Percentiles rank a stretch among this genome's conserved stretches.
phyloP scores from a whole-genome alignment of 53 echinoderm and acorn worm genomes.

The Glandiceps talaboti region DNA sequence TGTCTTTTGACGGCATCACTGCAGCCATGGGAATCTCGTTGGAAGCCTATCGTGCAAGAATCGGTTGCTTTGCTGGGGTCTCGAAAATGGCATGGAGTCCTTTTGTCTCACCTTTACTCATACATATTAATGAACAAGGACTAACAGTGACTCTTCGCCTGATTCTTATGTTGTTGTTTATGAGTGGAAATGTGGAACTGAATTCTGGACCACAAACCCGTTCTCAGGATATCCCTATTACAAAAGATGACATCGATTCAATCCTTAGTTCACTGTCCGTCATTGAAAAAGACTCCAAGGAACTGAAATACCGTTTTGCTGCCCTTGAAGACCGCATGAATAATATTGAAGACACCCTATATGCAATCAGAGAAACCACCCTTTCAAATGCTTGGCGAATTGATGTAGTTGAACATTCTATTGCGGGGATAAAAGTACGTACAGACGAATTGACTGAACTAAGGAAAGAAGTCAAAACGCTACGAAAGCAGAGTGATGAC shows the following conservation, averaged over 20 bases:
- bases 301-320: background rate
- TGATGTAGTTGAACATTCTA: background rate
- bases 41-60: too few relatives aligned
- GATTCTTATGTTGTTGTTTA: background rate
- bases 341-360: background rate
- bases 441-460: background rate
- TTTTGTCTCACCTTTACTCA: too few relatives aligned
- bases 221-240: background rate
- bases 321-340: background rate
- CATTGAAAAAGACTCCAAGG: background rate
- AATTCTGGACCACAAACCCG: background rate
- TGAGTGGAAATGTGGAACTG: background rate
- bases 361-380: background rate
- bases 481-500: background rate
- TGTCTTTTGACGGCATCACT: too few relatives aligned
- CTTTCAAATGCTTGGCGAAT: background rate
- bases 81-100: too few relatives aligned
- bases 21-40: too few relatives aligned
- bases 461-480: background rate
- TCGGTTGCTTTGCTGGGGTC: too few relatives aligned
- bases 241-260: background rate
- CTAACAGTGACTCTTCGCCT: background rate
- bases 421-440: background rate
- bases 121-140: background rate
- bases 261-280: too few relatives aligned